These are phyloP conservation scores for Malurus alboscapulatus DNA, from an alignment of 2,113 vertebrate genomes.

Conservation along the genomic window DNA sequence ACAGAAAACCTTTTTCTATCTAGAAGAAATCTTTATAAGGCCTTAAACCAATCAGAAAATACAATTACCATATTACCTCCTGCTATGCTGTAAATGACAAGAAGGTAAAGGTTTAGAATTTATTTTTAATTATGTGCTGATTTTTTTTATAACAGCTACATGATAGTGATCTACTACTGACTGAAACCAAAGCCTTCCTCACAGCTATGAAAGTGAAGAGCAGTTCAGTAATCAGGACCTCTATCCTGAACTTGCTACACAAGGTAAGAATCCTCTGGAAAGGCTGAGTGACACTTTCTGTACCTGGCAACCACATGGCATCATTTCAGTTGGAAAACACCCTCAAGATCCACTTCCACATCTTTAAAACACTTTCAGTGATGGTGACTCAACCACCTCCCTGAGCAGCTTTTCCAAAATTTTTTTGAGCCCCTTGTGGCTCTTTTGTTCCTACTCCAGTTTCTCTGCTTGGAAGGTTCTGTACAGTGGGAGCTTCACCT, in stretches of 20 bases:
- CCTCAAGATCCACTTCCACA: not conserved
- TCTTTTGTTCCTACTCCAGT: not conserved
- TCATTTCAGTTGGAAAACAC: not conserved
- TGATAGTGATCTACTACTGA: constrained; percentile 41
- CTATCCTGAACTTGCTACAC: constrained; percentile 81
- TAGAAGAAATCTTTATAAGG: not conserved
- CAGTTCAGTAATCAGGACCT: constrained; percentile 63
- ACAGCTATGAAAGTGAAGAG: constrained; percentile 73
- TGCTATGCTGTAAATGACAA: not conserved
- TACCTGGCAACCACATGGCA: not conserved
- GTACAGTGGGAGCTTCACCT: not conserved
- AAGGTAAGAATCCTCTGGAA: constrained; percentile 78
- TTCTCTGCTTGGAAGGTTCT: not conserved
- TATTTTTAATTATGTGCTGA: not conserved
- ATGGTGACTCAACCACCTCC: not conserved
- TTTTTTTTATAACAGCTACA: constrained; percentile 68
- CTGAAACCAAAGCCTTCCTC: constrained; percentile 74
- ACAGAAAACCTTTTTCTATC: not conserved
- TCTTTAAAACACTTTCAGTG: not conserved
- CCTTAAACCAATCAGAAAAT: not conserved
- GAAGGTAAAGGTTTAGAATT: not conserved
- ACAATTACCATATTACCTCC: not conserved
- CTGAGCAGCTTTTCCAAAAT: not conserved
- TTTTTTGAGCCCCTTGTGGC: not conserved
- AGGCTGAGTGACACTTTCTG: not conserved